Evolutionary conservation across 2,888 invertebrate species (phyloP), one percentile per base, ranked within the genome.

Genomic region (Empis livida): DNA sequence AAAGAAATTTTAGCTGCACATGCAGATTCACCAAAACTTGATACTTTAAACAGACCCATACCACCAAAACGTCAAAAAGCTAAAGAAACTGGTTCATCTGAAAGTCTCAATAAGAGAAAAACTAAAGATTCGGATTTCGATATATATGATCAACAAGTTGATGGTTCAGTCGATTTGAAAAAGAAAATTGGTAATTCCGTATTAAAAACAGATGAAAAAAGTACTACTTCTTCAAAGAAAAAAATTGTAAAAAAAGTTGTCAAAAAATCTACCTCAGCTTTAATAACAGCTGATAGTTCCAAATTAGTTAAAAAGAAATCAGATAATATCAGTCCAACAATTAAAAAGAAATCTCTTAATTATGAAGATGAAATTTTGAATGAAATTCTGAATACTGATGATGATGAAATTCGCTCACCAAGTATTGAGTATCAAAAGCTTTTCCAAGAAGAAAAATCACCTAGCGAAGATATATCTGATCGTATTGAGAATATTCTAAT

Each of bases 401-500:
- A 59, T 30, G 56, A 60, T 5, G 59, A 55, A 2, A 51, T 55
- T 15, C 59, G 64, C 23, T 68, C 69, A 2, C 65, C 67, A 14
- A 68, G 65, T 20, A 51, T 61, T 4, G 69, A 70, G 17, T 70
- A 68, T 53, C 62, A 63, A 17, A 57, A 63, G 5, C 55, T 70
- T 1, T 70, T 70, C 43, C 59, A 61, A 11, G 65, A 62, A 31
- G 67, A 68, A 48, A 67, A 64, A 50, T 68, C 67, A 0, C 68
- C 67, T 3, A 68, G 67, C 45, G 61, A 60, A 32, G 68, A 68
- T 56, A 54, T 68, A 8, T 66, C 67, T 0, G 68, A 68, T 40
- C 66, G 63, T 51, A 63, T 68, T 40, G 67, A 68, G 47, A 46
- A 23, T 16, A 51, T 42, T 44, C 41, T 9, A 37, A 61, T 62